Conservation (phyloP, 2,113 vertebrate genomes). For the Fregata magnificens region DNA sequence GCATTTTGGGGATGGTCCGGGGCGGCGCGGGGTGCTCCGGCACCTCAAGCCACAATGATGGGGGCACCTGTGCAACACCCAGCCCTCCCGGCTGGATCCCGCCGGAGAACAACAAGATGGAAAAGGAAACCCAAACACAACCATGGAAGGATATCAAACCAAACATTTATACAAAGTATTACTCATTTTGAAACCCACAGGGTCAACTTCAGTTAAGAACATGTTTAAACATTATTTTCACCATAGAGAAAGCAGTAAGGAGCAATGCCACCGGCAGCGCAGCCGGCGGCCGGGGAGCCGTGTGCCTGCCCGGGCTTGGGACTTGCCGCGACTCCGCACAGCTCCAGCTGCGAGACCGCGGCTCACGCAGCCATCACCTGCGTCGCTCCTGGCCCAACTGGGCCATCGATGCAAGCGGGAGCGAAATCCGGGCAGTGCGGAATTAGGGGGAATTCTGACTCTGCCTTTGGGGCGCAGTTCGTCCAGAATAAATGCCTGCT, state of each 20-base stretch:
- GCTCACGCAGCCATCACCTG: not conserved
- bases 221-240: not conserved
- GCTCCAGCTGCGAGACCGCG: not conserved
- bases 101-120: fast-evolving
- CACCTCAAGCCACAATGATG: fast-evolving
- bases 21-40: fast-evolving
- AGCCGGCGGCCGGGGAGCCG: not conserved
- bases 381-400: not conserved
- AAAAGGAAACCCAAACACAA: not conserved
- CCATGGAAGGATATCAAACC: not conserved
- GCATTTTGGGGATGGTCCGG: not conserved
- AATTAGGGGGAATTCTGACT: fast-evolving
- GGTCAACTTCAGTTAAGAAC: not conserved
- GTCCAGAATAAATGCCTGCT: not conserved
- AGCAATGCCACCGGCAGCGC: not conserved
- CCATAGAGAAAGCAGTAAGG: not conserved
- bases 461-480: not conserved
- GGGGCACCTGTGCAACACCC: not conserved
- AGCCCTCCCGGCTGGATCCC: not conserved
- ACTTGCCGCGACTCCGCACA: not conserved
- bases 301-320: not conserved
- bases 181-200: not conserved
- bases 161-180: not conserved
- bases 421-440: not conserved
- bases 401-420: not conserved